These are phyloP conservation scores for Gortyna flavago DNA, from an alignment of 2,888 invertebrate species.

Conservation along the genomic window DNA sequence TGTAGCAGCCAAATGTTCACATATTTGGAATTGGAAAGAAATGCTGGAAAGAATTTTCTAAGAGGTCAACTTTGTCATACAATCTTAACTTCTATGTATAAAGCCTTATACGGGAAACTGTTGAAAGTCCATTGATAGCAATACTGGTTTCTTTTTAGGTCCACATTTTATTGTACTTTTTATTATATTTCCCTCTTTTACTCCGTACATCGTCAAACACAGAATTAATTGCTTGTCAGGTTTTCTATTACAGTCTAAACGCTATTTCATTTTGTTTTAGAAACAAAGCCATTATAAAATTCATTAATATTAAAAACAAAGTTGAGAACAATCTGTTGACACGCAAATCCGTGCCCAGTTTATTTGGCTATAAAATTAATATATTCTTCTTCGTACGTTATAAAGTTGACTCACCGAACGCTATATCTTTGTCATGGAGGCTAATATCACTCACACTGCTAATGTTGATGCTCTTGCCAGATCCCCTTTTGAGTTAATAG, in stretches of 20 bases:
- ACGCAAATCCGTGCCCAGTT: constrained; percentile 42
- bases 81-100: not conserved
- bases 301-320: not conserved
- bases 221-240: not conserved
- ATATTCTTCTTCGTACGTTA: constrained; percentile 27
- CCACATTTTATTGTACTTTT: not conserved
- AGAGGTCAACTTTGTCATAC: constrained; percentile 6
- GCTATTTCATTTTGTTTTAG: not conserved
- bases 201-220: not conserved
- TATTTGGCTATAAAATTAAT: constrained; percentile 33
- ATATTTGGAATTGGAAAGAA: constrained; percentile 27
- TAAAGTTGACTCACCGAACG: constrained; percentile 32
- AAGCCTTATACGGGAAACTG: too few species aligned
- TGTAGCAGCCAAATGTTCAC: constrained; percentile 22
- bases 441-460: constrained; percentile 42
- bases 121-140: not conserved
- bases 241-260: not conserved
- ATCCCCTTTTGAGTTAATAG: constrained; percentile 44
- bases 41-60: not conserved
- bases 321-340: constrained; percentile 31
- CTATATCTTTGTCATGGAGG: constrained; percentile 41
- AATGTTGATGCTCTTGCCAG: constrained; percentile 45
- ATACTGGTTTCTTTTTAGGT: not conserved
- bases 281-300: constrained; percentile 7
- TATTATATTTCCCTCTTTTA: not conserved